Evolutionary conservation across 2,888 invertebrate species (phyloP), one percentile per base, ranked within the genome.

Genomic region (Drosophila tanythrix): DNA sequence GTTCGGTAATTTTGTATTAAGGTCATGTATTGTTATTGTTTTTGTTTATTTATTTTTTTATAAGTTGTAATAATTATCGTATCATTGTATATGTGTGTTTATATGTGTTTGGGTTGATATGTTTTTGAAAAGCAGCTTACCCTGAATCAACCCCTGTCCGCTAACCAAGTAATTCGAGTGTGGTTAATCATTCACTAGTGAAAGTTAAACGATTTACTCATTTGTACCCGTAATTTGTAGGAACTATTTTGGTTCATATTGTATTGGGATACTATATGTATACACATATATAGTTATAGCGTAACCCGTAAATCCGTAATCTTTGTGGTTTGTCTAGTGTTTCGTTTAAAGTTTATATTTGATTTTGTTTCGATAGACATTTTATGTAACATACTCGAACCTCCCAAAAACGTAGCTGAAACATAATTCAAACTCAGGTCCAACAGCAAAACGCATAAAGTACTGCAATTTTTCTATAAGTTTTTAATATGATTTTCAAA

Each of bases 361-460:
- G 33, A 60, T 70, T 72, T 67, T 36, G 60, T 70, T 73, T 64
- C 53, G 40, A 29, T 43, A 57, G 43, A 31, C 4, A 15, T 15
- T 59, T 58, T 63, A 65, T 81, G 75, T 79, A 79, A 69, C 64
- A 70, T 60, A 66, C 46, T 79, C 38, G 38, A 74, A 63, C 31
- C 36, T 35, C 50, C 18, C 25, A 38, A 35, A 53, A 50, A 40
- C 56, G 36, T 60, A 70, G 65, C 29, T 58, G 15, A 55, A 58
- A 52, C 59, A 48, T 31, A 53, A 61, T n/a, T 55, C 25, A 25
- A 62, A 40, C 21, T 31, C 61, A 43, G 38, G 56, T 51, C 56
- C 40, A 60, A 66, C 62, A 72, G 81, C 78, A 84, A 89, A 46
- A 84, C 80, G 84, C 87, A 83, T 87, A 84, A 87, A 88, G 81